Base-by-base conservation (phyloP, 2,888 invertebrate genomes). In the Leucophenga montana region DNA sequence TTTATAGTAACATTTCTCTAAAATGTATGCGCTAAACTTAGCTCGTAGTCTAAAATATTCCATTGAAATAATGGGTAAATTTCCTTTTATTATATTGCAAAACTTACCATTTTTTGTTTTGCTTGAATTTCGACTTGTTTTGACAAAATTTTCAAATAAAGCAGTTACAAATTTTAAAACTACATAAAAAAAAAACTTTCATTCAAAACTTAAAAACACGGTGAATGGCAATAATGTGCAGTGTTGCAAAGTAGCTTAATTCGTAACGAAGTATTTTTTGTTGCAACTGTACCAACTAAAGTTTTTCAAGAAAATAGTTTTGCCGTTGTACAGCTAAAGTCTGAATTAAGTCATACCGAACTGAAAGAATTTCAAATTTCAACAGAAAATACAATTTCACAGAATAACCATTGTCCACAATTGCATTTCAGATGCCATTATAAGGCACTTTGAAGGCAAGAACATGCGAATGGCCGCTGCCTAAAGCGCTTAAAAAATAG, bases 61-160 rank as follows among this genome's bases (percentile, higher is more conserved):
- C 8, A 39, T 39, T 39, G 11, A 39, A 39, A 8, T 11, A 39
- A 39, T 54, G n/a, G n/a, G n/a, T n/a, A n/a, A n/a, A n/a, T n/a
- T n/a, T n/a, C n/a, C n/a, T n/a, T 20, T 54, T 20, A 54, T 20
- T 18, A 44, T 22, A 57, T n/a, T n/a, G n/a, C n/a, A n/a, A 16
- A 68, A 61, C 69, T 56, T 72, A 64, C 74, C 71, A 67, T 71
- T 50, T 22, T 9, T 46, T 56, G 64, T 57, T 57, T n/a, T 6
- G n/a, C 13, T 18, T 22, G 3, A 54, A 54, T 18, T 57, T 57
- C 5, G 27, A 14, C 4, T 5, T 57, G 33, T 14, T 13, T 54
- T 54, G 54, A 18, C 9, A 54, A 54, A 18, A 3, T 22, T 13
- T 50, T 8, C 9, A 54, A 20, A 54, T 54, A 20, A 11, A 20